Percentiles rank a stretch among this genome's conserved stretches.
These are phyloP conservation scores for Cryptomyrus ogoouensis DNA, from an alignment of 2,113 vertebrate genomes.

Conservation along the genomic window DNA sequence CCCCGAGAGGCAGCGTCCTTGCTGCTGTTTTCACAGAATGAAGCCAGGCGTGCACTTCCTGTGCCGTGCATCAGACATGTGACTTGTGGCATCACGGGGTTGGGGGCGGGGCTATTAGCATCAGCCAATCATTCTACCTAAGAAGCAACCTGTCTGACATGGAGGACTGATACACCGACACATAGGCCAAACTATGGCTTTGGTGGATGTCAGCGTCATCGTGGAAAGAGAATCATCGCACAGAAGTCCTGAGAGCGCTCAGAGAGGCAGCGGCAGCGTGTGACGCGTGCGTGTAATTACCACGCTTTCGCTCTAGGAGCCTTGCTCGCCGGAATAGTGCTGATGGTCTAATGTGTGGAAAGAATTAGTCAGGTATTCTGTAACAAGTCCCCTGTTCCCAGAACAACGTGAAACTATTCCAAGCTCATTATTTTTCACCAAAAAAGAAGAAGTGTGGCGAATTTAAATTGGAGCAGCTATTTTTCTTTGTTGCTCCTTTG, in stretches of 20 bases:
- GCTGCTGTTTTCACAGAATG: neutral
- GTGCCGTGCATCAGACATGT: neutral
- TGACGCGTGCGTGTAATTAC: constrained; percentile 33
- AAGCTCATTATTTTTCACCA: constrained; percentile 22
- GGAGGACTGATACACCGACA: neutral
- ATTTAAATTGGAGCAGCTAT: constrained; percentile 24
- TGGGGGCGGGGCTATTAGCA: neutral
- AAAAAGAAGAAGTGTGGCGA: constrained; percentile 28
- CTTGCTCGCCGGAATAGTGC: constrained; percentile 16
- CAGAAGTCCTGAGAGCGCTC: neutral
- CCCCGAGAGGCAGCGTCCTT: neutral
- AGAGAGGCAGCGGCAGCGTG: neutral
- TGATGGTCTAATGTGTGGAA: constrained; percentile 20
- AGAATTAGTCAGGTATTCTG: constrained; percentile 27
- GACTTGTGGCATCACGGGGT: neutral
- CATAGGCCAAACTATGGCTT: neutral
- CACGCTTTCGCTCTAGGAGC: constrained; percentile 41
- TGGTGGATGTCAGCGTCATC: neutral
- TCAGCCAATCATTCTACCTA: neutral
- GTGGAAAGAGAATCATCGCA: neutral
- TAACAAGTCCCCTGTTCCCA: constrained; percentile 5
- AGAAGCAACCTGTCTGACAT: neutral
- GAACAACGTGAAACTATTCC: constrained; percentile 14
- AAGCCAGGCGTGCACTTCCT: neutral
- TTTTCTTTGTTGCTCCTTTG: constrained; percentile 6